Conservation (phyloP, 2,113 vertebrate genomes). For the Sigmodon hispidus region DNA sequence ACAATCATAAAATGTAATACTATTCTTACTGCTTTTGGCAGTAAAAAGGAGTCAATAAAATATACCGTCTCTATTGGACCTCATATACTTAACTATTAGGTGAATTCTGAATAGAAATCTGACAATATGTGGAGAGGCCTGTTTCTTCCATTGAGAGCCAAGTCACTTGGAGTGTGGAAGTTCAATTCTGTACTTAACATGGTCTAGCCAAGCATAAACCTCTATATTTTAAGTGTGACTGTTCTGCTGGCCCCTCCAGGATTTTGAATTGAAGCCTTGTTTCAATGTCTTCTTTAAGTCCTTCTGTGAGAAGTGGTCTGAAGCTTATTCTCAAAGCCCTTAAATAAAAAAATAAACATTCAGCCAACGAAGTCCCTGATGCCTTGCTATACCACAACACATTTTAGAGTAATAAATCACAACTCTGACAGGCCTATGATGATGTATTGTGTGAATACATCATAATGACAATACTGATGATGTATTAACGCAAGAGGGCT, state of each 20-base stretch:
- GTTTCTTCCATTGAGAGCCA: constrained; percentile 63
- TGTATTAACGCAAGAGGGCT: constrained; percentile 82
- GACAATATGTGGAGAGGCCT: constrained; percentile 45
- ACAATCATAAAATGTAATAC: constrained; percentile 66
- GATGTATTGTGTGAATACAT: constrained; percentile 86
- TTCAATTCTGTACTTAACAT: constrained; percentile 63
- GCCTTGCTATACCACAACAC: constrained; percentile 76
- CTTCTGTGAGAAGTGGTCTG: constrained; percentile 77
- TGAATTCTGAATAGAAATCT: constrained; percentile 49
- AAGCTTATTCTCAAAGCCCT: constrained; percentile 80
- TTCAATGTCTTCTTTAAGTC: constrained; percentile 67
- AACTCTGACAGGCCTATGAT: constrained; percentile 83
- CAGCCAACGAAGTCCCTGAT: constrained; percentile 75
- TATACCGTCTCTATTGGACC: constrained; percentile 56
- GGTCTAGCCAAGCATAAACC: constrained; percentile 70
- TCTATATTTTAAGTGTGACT: constrained; percentile 69
- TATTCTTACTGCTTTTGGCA: constrained; percentile 71
- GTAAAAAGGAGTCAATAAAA: constrained; percentile 67
- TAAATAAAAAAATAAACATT: constrained; percentile 86
- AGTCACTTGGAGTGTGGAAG: constrained; percentile 56
- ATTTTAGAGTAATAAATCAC: constrained; percentile 84
- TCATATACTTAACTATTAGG: constrained; percentile 62
- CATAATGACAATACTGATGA: constrained; percentile 85
- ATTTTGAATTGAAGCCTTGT: constrained; percentile 72
- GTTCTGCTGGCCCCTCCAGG: constrained; percentile 44